Evolutionary conservation across 2,888 invertebrate species (phyloP).

Genomic region (Tricholauxania praeusta): DNA sequence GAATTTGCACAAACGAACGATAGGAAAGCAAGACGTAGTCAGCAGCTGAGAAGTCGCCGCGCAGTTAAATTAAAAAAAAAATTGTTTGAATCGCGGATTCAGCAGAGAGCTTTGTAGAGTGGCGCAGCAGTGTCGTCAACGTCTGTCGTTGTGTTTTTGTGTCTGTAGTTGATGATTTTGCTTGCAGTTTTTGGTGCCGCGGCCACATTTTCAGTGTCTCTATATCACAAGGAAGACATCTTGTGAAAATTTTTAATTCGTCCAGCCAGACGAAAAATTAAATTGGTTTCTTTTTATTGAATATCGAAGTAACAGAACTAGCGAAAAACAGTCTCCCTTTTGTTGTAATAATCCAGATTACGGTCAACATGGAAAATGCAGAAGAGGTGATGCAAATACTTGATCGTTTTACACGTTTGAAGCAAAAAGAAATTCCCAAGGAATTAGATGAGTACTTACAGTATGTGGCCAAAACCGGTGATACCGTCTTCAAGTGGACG

Average conservation of each 20-base stretch:
- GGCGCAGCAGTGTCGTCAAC: conserved; percentile 24
- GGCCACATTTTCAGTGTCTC: conserved; percentile 26
- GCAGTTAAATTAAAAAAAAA: background rate
- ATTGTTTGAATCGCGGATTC: background rate
- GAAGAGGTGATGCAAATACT: conserved; percentile 87
- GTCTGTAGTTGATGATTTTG: conserved; percentile 12
- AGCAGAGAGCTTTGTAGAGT: background rate
- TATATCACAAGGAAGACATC: conserved; percentile 39
- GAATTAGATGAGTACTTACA: conserved; percentile 88
- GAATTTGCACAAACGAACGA: conserved; percentile 8
- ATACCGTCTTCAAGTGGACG: conserved; percentile 93
- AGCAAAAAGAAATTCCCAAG: conserved; percentile 85
- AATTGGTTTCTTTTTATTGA: conserved; percentile 3
- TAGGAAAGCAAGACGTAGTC: conserved; percentile 17
- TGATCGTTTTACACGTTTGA: conserved; percentile 84
- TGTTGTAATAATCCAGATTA: conserved; percentile 6
- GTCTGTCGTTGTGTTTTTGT: background rate
- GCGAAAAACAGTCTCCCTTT: background rate
- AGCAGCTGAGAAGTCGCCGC: background rate
- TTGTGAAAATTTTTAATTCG: conserved; percentile 35
- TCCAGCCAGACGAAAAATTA: conserved; percentile 16
- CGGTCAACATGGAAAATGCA: conserved; percentile 78
- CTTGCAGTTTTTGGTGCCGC: conserved; percentile 16
- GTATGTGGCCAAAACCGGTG: conserved; percentile 93
- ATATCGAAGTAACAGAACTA: background rate